A percentile compares a stretch with the other conserved stretches of the same genome.
These are phyloP conservation scores for Parasteatoda lunata DNA, from an alignment of 2,888 invertebrate genomes.

Conservation along the genomic window DNA sequence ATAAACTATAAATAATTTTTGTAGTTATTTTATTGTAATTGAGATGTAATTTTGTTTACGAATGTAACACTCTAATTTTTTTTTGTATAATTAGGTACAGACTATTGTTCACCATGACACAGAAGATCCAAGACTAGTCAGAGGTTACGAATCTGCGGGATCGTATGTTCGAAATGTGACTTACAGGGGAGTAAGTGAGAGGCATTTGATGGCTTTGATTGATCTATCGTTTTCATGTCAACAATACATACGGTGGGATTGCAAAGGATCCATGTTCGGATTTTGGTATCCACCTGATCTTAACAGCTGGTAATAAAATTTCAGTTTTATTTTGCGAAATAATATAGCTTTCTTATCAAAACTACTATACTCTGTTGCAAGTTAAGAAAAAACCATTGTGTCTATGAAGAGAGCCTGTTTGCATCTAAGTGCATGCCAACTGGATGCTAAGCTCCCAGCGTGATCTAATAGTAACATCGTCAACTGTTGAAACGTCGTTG, in stretches of 20 bases:
- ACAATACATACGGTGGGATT: slow-evolving; percentile 71
- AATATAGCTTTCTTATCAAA: no score
- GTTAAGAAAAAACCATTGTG: no score
- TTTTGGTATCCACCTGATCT: slow-evolving; percentile 70
- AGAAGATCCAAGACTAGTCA: slow-evolving; percentile 65
- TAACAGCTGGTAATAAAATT: slow-evolving; percentile 69
- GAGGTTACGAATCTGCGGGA: slow-evolving; percentile 70
- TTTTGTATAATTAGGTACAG: slow-evolving; percentile 46
- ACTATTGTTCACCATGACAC: slow-evolving; percentile 70
- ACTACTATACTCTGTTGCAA: no score
- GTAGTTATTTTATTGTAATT: no score
- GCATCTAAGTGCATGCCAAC: no score
- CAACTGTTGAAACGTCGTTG: no score
- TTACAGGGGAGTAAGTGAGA: slow-evolving; percentile 60
- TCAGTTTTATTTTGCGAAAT: not conserved
- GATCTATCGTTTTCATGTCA: slow-evolving; percentile 70
- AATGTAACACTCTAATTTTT: no score
- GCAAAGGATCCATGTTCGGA: slow-evolving; percentile 71
- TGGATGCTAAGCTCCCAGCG: no score
- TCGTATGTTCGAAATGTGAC: slow-evolving; percentile 69
- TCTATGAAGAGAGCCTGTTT: no score
- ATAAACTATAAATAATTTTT: no score
- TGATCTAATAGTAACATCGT: no score
- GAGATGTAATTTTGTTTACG: no score
- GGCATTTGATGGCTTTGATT: slow-evolving; percentile 68